Evolutionary conservation across 2,797 vertebrate genomes (phyloP).

Genomic region (Hyperoplus immaculatus): DNA sequence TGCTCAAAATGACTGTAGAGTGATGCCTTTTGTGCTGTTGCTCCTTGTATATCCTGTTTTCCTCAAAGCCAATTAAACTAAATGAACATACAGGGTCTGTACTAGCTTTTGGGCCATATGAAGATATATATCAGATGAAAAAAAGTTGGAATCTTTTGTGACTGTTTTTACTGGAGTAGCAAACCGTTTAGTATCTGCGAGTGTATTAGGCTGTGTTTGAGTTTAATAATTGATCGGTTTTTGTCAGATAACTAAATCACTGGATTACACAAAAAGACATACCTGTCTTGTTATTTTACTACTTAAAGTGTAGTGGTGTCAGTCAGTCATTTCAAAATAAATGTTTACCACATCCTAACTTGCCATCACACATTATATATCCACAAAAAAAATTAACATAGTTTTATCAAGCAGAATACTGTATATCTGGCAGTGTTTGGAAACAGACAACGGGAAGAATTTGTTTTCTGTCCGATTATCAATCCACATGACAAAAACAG

Average conservation of each 20-base stretch:
- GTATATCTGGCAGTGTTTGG: constrained; percentile 28
- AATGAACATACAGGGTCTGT: background rate
- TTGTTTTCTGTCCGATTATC: constrained; percentile 54
- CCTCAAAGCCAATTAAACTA: background rate
- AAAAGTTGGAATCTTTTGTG: background rate
- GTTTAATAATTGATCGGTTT: background rate
- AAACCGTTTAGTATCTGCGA: background rate
- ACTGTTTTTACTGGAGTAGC: background rate
- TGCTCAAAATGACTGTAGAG: background rate
- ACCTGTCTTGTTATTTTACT: background rate
- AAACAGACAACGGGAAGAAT: constrained; percentile 43
- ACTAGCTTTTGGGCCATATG: background rate
- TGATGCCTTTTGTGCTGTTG: background rate
- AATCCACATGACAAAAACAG: constrained; percentile 31
- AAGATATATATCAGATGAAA: background rate
- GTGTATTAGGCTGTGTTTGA: background rate
- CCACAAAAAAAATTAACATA: background rate
- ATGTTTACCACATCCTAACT: background rate
- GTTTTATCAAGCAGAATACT: constrained; percentile 20
- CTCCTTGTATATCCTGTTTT: constrained; percentile 1
- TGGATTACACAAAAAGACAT: background rate
- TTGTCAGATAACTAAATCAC: background rate
- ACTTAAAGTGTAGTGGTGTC: background rate
- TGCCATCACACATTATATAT: background rate
- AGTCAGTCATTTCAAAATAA: background rate